These are phyloP conservation scores for Pocillopora meandrina DNA, from an alignment of 92 coral and sea anemone species.

Conservation along the genomic window DNA sequence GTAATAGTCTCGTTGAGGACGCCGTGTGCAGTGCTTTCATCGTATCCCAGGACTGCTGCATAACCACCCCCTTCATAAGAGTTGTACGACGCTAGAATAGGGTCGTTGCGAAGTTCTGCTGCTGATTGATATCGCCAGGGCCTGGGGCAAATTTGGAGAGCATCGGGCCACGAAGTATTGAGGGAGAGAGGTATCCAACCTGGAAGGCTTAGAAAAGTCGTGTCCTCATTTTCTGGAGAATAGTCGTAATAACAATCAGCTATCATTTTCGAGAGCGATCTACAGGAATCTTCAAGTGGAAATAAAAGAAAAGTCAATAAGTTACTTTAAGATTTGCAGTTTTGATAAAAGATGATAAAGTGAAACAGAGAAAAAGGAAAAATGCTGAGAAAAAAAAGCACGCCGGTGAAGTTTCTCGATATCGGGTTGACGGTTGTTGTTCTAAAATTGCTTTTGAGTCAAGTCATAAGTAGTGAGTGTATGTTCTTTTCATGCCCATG, in stretches of 20 bases:
- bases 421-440: too few relatives aligned
- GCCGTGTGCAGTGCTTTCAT: conserved; percentile 18
- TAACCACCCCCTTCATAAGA: conserved; percentile 30
- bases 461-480: too few relatives aligned
- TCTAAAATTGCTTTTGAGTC: too few relatives aligned
- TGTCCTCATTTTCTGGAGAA: conserved; percentile 13
- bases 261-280: conserved; percentile 28
- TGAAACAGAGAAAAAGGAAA: too few relatives aligned
- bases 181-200: conserved; percentile 17
- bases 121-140: conserved; percentile 37
- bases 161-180: conserved; percentile 24
- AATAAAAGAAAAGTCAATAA: too few relatives aligned
- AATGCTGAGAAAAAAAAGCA: too few relatives aligned
- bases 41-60: conserved; percentile 36
- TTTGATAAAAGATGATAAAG: too few relatives aligned
- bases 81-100: background rate
- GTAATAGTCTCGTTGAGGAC: conserved; percentile 16
- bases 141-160: conserved; percentile 31
- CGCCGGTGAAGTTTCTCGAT: too few relatives aligned
- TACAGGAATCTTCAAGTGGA: conserved; percentile 52
- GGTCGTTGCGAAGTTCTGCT: background rate
- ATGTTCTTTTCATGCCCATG: too few relatives aligned
- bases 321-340: too few relatives aligned
- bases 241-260: conserved; percentile 12
- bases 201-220: conserved; percentile 26